Conservation (phyloP, 2,888 invertebrate species). For the Drosophila atripex region DNA sequence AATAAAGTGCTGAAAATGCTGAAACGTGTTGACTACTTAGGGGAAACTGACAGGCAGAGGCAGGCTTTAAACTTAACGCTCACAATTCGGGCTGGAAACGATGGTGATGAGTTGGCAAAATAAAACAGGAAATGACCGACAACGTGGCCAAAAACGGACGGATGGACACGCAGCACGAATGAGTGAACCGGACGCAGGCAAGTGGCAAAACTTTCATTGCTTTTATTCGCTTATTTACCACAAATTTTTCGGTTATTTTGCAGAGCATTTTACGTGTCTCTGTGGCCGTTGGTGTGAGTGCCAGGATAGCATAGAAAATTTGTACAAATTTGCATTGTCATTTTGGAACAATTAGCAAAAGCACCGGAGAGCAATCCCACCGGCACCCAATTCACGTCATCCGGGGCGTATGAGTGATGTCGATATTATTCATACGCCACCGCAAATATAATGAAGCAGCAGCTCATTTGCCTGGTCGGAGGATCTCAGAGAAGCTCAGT, state of each 20-base stretch:
- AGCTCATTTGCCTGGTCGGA: conserved; percentile 16
- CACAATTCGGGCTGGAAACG: conserved; percentile 20
- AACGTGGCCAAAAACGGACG: conserved; percentile 27
- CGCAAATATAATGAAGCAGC: conserved; percentile 46
- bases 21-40: conserved; percentile 48
- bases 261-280: conserved; percentile 42
- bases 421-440: conserved; percentile 24
- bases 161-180: conserved; percentile 36
- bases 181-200: conserved; percentile 46
- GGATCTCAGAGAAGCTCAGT: background rate
- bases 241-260: conserved; percentile 70
- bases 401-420: conserved; percentile 50
- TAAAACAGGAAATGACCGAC: conserved; percentile 50
- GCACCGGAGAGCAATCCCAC: conserved; percentile 31
- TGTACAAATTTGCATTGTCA: conserved; percentile 63
- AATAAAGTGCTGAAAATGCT: conserved; percentile 50
- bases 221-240: conserved; percentile 77
- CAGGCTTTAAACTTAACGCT: conserved; percentile 61
- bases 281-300: conserved; percentile 1
- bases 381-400: conserved; percentile 30
- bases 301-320: conserved; percentile 40
- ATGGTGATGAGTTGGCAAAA: conserved; percentile 68
- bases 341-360: conserved; percentile 67
- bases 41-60: conserved; percentile 1
- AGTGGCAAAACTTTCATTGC: conserved; percentile 68